Evolutionary conservation across 2,888 invertebrate species (phyloP), one percentile per base, ranked within the genome.

Genomic region (Prionchulus punctatus): DNA sequence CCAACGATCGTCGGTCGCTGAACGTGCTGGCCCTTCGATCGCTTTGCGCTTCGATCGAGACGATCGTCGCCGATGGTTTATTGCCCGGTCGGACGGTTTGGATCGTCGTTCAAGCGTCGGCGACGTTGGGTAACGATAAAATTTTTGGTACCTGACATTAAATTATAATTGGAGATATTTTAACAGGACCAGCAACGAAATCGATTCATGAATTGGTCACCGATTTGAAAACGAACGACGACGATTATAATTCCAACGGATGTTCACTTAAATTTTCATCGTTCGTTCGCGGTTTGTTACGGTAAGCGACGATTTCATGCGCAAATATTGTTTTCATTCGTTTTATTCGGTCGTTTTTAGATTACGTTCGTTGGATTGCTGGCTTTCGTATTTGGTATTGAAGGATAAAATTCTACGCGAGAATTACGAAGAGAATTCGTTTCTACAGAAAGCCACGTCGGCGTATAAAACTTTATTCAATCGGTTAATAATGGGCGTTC

Each of bases 91-190:
- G 54, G 82, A 85, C 69, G 86, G 86, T 2, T 81, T 89, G 88
- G 88, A 84, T 85, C 75, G 84, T 89, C 62, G 83, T 87, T 2
- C 87, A 88, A 73, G 84, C 85, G 36, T 85, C 86, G 7, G 83
- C 86, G 18, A 84, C 87, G 71, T 83, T 85, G 77, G 88, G 72
- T 71, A 55, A 55, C 25, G 18, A 18, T 36, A 12, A 18, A 18
- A 36, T 36, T 7, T 7, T 36, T 36, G 36, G 27, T 23, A 18
- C 2, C 43, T 18, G 18, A 18, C 15, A 30, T 23, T 55, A 52
- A n/a, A n/a, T n/a, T n/a, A n/a, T n/a, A n/a, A n/a, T n/a, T n/a
- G n/a, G n/a, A n/a, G n/a, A n/a, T n/a, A n/a, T 57, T 49, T 26
- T 65, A 66, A 18, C 66, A 81, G 81, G 84, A 53, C 85, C 85